These are phyloP conservation scores for Hydrolagus affinis DNA, from an alignment of 2,113 vertebrate genomes.

Conservation along the genomic window DNA sequence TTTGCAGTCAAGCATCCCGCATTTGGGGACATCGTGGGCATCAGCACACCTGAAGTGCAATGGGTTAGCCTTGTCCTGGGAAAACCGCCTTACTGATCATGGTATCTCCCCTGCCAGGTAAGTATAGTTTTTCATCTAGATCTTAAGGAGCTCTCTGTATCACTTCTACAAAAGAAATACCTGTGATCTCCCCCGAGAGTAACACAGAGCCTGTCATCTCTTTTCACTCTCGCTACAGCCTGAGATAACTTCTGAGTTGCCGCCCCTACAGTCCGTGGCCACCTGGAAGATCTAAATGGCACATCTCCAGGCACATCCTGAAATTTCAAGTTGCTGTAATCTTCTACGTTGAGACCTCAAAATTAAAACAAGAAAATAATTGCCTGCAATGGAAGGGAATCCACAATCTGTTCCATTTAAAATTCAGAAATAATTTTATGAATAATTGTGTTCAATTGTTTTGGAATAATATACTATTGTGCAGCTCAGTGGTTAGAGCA, in stretches of 20 bases:
- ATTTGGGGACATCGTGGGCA: background rate
- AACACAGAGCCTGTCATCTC: constrained; percentile 48
- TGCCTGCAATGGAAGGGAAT: background rate
- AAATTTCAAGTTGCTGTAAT: constrained; percentile 59
- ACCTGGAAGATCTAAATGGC: constrained; percentile 40
- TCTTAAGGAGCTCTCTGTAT: background rate
- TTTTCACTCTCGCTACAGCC: constrained; percentile 47
- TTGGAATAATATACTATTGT: background rate
- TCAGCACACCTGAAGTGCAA: too few species aligned
- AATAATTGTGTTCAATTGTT: background rate
- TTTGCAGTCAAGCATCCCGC: too few species aligned
- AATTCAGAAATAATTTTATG: background rate
- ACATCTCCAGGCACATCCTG: constrained; percentile 41
- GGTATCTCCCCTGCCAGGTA: too few species aligned
- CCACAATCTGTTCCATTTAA: background rate
- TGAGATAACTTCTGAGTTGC: constrained; percentile 51
- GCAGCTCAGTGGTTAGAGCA: background rate
- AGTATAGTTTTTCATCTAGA: background rate
- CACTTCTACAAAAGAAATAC: constrained; percentile 37
- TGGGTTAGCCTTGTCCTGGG: too few species aligned
- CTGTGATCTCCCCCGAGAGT: constrained; percentile 67
- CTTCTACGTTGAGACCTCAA: constrained; percentile 56
- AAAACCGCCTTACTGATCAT: too few species aligned
- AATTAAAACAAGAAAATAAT: background rate
- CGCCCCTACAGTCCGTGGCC: constrained; percentile 45